These are phyloP conservation scores for Oryzias celebensis DNA, from an alignment of 2,113 vertebrate species.

Conservation along the genomic window DNA sequence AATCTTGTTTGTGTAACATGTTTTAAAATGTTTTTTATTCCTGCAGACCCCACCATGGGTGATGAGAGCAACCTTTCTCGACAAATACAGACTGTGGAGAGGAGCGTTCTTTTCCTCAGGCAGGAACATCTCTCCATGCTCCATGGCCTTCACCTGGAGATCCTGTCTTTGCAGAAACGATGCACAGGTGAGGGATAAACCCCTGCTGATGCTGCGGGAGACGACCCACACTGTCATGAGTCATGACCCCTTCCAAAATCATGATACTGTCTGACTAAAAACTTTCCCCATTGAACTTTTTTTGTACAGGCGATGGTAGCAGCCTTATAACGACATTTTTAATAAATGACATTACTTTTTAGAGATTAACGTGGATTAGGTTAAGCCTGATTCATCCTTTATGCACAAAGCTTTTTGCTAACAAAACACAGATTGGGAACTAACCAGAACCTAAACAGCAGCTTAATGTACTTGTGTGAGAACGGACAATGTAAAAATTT, in stretches of 20 bases:
- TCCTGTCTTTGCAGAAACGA: constrained; percentile 93
- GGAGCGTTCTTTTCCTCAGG: constrained; percentile 89
- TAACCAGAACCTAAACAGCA: neutral
- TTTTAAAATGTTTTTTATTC: constrained; percentile 4
- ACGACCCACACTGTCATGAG: too few species aligned
- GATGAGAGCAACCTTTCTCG: constrained; percentile 82
- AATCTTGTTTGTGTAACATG: neutral
- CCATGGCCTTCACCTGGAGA: constrained; percentile 92
- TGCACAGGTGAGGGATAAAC: constrained; percentile 85
- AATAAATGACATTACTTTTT: neutral
- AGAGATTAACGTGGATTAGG: neutral
- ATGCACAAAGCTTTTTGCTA: neutral
- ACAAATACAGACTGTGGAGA: constrained; percentile 91
- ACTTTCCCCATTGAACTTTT: too few species aligned
- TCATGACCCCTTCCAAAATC: too few species aligned
- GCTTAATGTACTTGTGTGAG: too few species aligned
- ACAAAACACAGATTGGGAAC: neutral
- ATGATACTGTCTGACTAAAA: too few species aligned
- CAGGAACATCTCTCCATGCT: constrained; percentile 93
- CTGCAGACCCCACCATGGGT: constrained; percentile 78
- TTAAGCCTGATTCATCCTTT: neutral
- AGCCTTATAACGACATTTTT: neutral
- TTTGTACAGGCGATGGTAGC: too few species aligned
- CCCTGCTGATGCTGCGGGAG: too few species aligned
- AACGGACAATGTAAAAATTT: too few species aligned